A percentile compares a stretch with the other conserved stretches of the same genome.
phyloP scores from a whole-genome alignment of 2,888 invertebrate genomes.

The Scaptomyza parva region DNA sequence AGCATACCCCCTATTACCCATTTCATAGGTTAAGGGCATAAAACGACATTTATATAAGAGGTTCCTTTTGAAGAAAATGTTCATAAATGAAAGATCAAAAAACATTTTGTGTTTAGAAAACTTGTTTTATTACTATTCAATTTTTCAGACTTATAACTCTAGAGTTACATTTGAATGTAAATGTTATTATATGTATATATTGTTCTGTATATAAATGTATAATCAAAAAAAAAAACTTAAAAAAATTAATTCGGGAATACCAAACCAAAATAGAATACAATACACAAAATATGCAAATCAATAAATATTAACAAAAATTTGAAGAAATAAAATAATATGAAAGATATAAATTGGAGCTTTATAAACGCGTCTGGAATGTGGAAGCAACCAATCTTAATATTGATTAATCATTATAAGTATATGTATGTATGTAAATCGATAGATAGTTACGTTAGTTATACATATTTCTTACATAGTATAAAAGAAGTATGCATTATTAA shows the following conservation, averaged over 20 bases:
- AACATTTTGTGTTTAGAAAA: conserved; percentile 51
- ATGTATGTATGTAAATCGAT: background rate
- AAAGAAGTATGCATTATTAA: conserved; percentile 10
- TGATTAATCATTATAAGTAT: conserved; percentile 4
- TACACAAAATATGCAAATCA: conserved; percentile 7
- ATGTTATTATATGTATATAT: conserved; percentile 35
- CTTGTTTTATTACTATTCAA: conserved; percentile 64
- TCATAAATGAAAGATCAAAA: no score
- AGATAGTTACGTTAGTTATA: conserved; percentile 6
- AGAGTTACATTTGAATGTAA: conserved; percentile 74
- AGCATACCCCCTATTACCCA: no score
- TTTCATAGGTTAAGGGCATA: no score
- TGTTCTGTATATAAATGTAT: background rate
- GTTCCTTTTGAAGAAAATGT: no score
- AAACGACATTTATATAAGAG: no score
- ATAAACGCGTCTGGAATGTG: conserved; percentile 46
- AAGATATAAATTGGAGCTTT: conserved; percentile 25
- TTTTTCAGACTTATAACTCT: conserved; percentile 78
- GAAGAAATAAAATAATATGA: conserved; percentile 1
- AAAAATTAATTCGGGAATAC: no score
- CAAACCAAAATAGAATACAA: conserved; percentile 1
- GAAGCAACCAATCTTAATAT: conserved; percentile 38
- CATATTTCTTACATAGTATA: conserved; percentile 17
- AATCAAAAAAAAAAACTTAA: background rate
- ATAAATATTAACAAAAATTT: conserved; percentile 23